Evolutionary conservation across 2,797 vertebrate genomes (phyloP).

Genomic region (Propithecus perrieri): DNA sequence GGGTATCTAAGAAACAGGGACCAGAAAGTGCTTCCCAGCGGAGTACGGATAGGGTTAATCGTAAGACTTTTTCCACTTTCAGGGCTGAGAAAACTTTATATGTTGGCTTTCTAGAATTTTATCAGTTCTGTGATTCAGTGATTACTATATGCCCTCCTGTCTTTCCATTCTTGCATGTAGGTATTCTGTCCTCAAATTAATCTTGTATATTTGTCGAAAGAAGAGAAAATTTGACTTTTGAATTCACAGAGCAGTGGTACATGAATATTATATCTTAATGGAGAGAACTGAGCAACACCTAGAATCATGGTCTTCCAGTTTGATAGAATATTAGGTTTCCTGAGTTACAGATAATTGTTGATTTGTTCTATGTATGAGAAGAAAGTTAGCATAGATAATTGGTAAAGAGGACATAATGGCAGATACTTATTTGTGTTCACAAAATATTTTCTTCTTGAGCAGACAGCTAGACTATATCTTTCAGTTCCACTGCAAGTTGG

Average conservation of each 20-base stretch:
- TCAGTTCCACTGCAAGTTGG: neutral
- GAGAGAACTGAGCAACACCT: neutral
- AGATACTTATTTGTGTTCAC: neutral
- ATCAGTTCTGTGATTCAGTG: neutral
- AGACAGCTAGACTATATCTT: neutral
- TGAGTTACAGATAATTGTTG: neutral
- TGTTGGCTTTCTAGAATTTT: neutral
- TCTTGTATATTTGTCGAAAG: neutral
- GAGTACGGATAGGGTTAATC: neutral
- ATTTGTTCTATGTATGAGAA: neutral
- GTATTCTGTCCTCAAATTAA: neutral
- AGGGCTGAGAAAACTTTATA: neutral
- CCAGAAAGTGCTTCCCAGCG: neutral
- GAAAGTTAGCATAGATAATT: neutral
- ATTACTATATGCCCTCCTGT: neutral
- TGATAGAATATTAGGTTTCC: neutral
- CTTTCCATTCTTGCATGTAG: neutral
- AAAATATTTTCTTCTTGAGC: neutral
- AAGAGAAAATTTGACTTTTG: neutral
- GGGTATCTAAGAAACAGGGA: neutral
- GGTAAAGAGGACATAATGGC: neutral
- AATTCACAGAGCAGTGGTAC: neutral
- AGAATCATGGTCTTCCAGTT: neutral
- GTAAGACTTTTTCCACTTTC: neutral
- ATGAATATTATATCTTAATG: neutral